A percentile compares a stretch with the other conserved stretches of the same genome.
These are phyloP conservation scores for Microtus montanus DNA, from an alignment of 2,113 vertebrate species.

Conservation along the genomic window DNA sequence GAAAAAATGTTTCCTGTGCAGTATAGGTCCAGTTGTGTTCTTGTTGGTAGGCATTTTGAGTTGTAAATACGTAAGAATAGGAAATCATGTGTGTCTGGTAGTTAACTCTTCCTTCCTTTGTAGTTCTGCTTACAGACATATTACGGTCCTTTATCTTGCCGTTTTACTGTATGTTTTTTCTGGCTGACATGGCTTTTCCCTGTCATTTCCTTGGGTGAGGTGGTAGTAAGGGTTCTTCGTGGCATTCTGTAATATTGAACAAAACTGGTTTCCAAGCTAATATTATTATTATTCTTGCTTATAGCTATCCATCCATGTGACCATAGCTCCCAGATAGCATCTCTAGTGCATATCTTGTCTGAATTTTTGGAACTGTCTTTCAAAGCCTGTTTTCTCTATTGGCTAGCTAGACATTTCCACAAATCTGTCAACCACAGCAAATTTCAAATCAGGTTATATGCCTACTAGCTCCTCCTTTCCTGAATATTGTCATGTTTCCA, in stretches of 20 bases:
- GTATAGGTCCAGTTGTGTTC: not conserved
- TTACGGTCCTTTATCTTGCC: not conserved
- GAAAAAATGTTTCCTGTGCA: not conserved
- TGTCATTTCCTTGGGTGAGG: not conserved
- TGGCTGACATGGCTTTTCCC: not conserved
- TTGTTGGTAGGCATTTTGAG: constrained; percentile 25
- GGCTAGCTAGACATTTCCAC: not conserved
- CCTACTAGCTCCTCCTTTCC: not conserved
- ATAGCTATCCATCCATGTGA: not conserved
- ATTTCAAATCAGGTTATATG: not conserved
- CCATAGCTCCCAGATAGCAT: not conserved
- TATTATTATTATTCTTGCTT: not conserved
- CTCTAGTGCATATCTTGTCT: not conserved
- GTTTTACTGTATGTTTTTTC: not conserved
- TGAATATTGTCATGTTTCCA: not conserved
- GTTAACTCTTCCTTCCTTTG: not conserved
- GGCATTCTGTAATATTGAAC: not conserved
- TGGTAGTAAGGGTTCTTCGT: not conserved
- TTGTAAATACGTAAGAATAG: constrained; percentile 9
- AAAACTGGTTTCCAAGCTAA: not conserved
- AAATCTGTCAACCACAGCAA: not conserved
- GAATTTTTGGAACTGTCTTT: not conserved
- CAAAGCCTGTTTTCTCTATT: not conserved
- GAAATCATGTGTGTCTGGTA: not conserved
- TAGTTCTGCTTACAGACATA: not conserved